A percentile compares a stretch with the other conserved stretches of the same genome.
Conservation (phyloP, 2,113 vertebrate genomes). For the Phyllostomus discolor region DNA sequence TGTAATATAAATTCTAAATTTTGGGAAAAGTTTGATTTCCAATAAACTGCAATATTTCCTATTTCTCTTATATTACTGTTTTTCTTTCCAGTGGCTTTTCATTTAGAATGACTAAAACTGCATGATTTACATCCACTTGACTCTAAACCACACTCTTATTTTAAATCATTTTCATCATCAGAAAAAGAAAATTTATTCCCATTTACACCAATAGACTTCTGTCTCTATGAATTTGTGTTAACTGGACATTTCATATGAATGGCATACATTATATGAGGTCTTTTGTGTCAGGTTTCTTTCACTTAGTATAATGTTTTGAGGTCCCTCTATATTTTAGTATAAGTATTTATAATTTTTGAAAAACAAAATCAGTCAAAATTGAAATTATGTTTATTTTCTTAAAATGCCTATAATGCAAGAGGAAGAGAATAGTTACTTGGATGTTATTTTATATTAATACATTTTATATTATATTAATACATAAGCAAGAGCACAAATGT, state of each 20-base stretch:
- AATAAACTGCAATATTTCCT: not conserved
- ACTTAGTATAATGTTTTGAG: not conserved
- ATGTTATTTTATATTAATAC: not conserved
- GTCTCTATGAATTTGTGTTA: not conserved
- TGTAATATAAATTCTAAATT: conserved; percentile 1
- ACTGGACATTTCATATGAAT: not conserved
- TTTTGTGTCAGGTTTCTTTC: not conserved
- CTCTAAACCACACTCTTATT: not conserved
- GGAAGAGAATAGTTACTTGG: not conserved
- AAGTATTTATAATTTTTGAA: not conserved
- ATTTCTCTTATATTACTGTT: not conserved
- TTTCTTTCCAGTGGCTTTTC: not conserved
- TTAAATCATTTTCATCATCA: not conserved
- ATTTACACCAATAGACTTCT: not conserved
- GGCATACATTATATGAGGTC: not conserved
- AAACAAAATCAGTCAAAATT: not conserved
- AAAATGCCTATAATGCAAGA: not conserved
- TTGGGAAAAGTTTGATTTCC: conserved; percentile 4
- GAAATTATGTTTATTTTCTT: not conserved
- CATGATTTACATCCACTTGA: not conserved
- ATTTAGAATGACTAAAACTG: not conserved
- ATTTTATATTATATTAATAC: not conserved
- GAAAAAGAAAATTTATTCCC: not conserved
- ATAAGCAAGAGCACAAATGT: not conserved
- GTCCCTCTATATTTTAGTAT: not conserved